Base-by-base conservation (phyloP, 2,113 vertebrate genomes). In the Fregata magnificens region DNA sequence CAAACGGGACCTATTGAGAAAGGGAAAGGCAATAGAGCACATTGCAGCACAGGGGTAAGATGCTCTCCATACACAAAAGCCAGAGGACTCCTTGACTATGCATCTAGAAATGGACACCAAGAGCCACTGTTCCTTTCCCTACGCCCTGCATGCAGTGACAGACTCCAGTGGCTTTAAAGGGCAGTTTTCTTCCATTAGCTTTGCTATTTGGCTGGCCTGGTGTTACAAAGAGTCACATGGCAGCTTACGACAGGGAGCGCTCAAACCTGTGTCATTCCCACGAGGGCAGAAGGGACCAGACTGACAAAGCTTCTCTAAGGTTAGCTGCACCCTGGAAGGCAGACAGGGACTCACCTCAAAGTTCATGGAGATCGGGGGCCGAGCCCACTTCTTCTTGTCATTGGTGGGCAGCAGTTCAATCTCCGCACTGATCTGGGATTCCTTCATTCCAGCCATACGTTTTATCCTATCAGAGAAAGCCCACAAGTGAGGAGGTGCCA, bases 401-500 rank as follows among this genome's bases (percentile, higher is more conserved):
- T 99, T 99, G 94, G 99, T 99, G 85, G 99, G 99, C 93, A 99
- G 98, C 93, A 99, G 98, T 97, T 99, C 99, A 19, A 99, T 99
- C 98, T 99, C 99, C 2, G 99, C 99, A 6, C 99, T 99, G 98
- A 99, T 99, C 98, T 99, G 99, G 29, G 99, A 99, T 97, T 99
- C 99, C 98, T 99, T 99, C 99, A 99, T 99, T 90, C 99, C 99
- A 82, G 99, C 99, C 99, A 99, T 99, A 52, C 99, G 99, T 97
- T 99, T 99, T 98, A 99, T 99, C 98, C 99, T 99, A 45, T 9
- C 24, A 44, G 67, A 74, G 70, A 59, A 90, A 67, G 42, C 8
- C 19, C 79, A 52, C 9, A 77, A 80, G 28, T 86, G 31, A 84
- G 31, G 21, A 63, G 6, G 42, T 32, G n/a, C 40, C 29, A 0